These are phyloP conservation scores for Bugulina stolonifera DNA, from an alignment of 2,888 invertebrate species.

Conservation along the genomic window DNA sequence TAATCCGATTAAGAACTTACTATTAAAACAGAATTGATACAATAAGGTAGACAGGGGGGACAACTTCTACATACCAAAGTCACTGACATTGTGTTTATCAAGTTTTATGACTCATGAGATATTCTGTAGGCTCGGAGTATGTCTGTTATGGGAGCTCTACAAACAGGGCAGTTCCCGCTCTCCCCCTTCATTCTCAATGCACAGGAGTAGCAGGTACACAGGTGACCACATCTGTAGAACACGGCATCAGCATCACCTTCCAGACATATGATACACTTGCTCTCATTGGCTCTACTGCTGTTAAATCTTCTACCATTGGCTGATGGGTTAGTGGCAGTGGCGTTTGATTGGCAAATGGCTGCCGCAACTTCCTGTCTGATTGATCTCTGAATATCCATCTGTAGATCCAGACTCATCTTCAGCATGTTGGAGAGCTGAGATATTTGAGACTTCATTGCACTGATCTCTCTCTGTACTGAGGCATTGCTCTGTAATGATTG, in stretches of 20 bases:
- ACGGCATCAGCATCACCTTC: slow-evolving; percentile 46
- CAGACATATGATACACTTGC: slow-evolving; percentile 49
- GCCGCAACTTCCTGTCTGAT: slow-evolving; percentile 52
- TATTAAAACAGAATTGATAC: no score
- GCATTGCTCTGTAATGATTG: slow-evolving; percentile 41
- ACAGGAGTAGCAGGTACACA: slow-evolving; percentile 50
- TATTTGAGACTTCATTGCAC: slow-evolving; percentile 43
- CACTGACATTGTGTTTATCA: no score
- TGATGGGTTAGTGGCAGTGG: background rate
- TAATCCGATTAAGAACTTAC: no score
- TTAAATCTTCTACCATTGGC: background rate
- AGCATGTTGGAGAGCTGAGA: slow-evolving; percentile 49
- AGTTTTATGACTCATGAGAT: background rate
- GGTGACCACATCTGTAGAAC: slow-evolving; percentile 52
- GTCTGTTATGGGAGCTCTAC: slow-evolving; percentile 50
- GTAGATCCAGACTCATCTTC: slow-evolving; percentile 47
- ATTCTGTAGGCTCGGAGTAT: slow-evolving; percentile 44
- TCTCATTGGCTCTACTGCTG: slow-evolving; percentile 39
- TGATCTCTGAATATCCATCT: slow-evolving; percentile 49
- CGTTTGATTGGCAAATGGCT: slow-evolving; percentile 34
- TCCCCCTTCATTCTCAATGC: slow-evolving; percentile 41
- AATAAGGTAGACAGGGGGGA: no score
- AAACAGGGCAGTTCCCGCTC: slow-evolving; percentile 47
- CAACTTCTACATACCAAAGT: no score
- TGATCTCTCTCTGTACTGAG: slow-evolving; percentile 41